Base-by-base conservation (phyloP, 2,113 vertebrate genomes). In the Xerus inauris region DNA sequence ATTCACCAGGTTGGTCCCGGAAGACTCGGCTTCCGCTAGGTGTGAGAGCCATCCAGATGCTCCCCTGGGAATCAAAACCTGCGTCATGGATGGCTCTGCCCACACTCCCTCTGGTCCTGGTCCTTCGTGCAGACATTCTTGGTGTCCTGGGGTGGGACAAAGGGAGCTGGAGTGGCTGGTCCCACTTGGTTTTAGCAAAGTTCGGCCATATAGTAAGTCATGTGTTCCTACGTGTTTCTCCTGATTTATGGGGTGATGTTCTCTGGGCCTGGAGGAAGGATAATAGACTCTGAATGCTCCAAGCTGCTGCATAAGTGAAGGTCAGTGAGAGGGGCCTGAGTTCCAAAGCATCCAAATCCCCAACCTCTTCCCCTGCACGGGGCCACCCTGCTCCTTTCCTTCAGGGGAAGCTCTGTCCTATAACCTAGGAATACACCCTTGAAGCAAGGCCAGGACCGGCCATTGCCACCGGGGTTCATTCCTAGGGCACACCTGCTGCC, bases 21-120 rank as follows among this genome's bases (percentile, higher is more conserved):
- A 77, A 97, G 76, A 57, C 83, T 97, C 12, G 0, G 57, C 67
- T 71, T 32, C 71, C 90, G 86, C 76, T 28, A 26, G 59, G n/a
- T 0, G 59, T 28, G 2, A 28, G 64, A 6, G 26, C 35, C 1
- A 2, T 13, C 1, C 0, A 9, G 19, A 1, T 0, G 54, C 20
- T 51, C 32, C 42, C 28, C 3, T 0, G 1, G 28, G 65, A 42
- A 40, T 14, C 84, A 5, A 10, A 54, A 17, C 38, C 3, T 3
- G 5, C 1, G 20, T 49, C 5, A 17, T 10, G 5, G 62, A 72
- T 0, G 3, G 22, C n/a, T 17, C 8, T 19, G 2, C 14, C 6
- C 0, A 6, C 0, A 1, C 13, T 5, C 47, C 1, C 2, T 71
- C 1, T 0, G 24, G 28, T 7, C 8, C 64, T 1, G 2, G 30